Evolutionary conservation across 2,888 invertebrate genomes (phyloP), one percentile per base, ranked within the genome.

Genomic region (Lepidonotus clava): DNA sequence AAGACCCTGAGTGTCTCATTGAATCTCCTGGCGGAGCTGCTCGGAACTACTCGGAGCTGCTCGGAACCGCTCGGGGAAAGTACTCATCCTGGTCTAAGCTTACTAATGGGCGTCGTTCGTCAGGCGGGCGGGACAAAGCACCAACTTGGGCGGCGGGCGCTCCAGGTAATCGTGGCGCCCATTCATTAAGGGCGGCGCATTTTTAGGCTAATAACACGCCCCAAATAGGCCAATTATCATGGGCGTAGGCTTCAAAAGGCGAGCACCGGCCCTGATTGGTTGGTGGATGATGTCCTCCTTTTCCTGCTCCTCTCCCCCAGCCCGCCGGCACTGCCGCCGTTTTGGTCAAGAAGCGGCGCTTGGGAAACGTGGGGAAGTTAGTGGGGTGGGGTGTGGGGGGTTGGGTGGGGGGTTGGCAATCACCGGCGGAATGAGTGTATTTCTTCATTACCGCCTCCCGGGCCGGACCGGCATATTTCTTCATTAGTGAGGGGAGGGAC

Each of bases 191-290:
- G 80, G 28, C 80, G 18, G 21, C 80, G 28, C 80, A 46, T 80
- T 80, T 67, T 80, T 41, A n/a, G 28, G 80, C 46, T 41, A 46
- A 80, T 80, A 80, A 80, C 80, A 24, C n/a, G n/a, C n/a, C n/a
- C 41, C 80, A 80, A 80, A 80, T 80, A 80, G 46, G 51, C 46
- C 80, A 80, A 80, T 80, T 80, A 80, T 80, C 80, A 80, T 46
- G 24, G 21, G 51, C 41, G 41, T n/a, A 5, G 71, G 71, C 71
- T 71, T 34, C 71, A 71, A 38, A 38, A 38, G 71, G n/a, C n/a
- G n/a, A n/a, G n/a, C n/a, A n/a, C 28, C 61, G 2, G 24, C 61
- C 24, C 61, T n/a, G 61, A 61, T 61, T 61, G 61, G 28, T 11
- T 56, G n/a, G 56, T n/a, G 11, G 56, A n/a, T n/a, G n/a, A n/a